Percentiles rank a stretch among this genome's conserved stretches.
Evolutionary conservation across 2,113 vertebrate species (phyloP).

Genomic region (Clarias batrachus): DNA sequence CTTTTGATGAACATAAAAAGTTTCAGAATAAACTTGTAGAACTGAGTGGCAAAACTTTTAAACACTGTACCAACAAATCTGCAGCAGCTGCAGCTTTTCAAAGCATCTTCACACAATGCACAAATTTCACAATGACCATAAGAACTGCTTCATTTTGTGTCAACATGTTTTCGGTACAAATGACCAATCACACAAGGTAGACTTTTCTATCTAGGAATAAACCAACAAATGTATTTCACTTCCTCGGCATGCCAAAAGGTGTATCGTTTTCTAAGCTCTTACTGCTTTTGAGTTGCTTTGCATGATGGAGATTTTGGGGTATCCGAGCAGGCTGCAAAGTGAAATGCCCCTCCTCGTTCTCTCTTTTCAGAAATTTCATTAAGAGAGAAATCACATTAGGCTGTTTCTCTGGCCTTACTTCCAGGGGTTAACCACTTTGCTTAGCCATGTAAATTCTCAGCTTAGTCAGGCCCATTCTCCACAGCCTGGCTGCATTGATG

Average conservation of each 20-base stretch:
- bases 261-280: not conserved
- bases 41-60: not conserved
- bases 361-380: constrained; percentile 75
- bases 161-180: not conserved
- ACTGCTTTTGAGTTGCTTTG: constrained; percentile 32
- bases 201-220: not conserved
- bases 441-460: constrained; percentile 79
- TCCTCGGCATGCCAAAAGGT: not conserved
- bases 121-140: not conserved
- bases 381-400: constrained; percentile 76
- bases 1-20: not conserved
- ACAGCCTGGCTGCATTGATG: constrained; percentile 50
- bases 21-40: constrained; percentile 4
- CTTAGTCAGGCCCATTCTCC: constrained; percentile 78
- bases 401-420: constrained; percentile 66
- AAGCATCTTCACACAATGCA: not conserved
- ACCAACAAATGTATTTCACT: not conserved
- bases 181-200: not conserved
- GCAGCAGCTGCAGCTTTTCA: not conserved
- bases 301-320: constrained; percentile 14
- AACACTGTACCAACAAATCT: not conserved
- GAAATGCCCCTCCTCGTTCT: constrained; percentile 41
- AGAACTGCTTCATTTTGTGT: not conserved
- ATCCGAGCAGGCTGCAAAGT: constrained; percentile 33
- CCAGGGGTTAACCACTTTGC: constrained; percentile 77